Percentiles rank a stretch among this genome's conserved stretches.
phyloP scores from a whole-genome alignment of 92 coral and sea anemone species.

The Phenganax stokvisi region DNA sequence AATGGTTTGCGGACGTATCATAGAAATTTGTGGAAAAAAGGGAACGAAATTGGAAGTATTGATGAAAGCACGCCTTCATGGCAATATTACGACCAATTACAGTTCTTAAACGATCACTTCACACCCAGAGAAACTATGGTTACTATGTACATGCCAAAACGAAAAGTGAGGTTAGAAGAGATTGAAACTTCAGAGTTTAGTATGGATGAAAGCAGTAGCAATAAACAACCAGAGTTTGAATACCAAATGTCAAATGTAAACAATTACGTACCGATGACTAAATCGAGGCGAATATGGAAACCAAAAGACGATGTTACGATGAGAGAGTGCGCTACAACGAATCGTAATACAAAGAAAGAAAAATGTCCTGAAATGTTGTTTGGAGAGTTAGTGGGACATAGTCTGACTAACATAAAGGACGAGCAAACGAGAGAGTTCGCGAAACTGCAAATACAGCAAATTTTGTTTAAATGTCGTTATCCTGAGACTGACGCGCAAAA shows the following conservation, averaged over 20 bases:
- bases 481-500: background rate
- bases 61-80: conserved; percentile 13
- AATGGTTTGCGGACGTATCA: conserved; percentile 15
- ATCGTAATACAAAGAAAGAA: background rate
- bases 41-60: background rate
- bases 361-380: conserved; percentile 14
- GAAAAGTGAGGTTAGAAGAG: background rate
- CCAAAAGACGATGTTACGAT: background rate
- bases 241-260: background rate
- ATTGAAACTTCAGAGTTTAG: background rate
- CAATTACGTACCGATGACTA: background rate
- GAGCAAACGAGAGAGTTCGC: background rate
- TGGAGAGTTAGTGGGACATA: conserved; percentile 9
- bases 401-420: background rate
- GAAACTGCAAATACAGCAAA: conserved; percentile 13
- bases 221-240: background rate
- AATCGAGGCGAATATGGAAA: background rate
- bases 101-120: conserved; percentile 8
- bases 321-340: background rate
- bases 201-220: background rate
- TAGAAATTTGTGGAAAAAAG: conserved; percentile 12
- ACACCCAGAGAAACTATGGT: conserved; percentile 19
- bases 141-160: background rate
- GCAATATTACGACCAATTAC: conserved; percentile 6
- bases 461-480: conserved; percentile 4